Conservation (phyloP, 2,797 vertebrate genomes). For the Sebastes umbrosus region DNA sequence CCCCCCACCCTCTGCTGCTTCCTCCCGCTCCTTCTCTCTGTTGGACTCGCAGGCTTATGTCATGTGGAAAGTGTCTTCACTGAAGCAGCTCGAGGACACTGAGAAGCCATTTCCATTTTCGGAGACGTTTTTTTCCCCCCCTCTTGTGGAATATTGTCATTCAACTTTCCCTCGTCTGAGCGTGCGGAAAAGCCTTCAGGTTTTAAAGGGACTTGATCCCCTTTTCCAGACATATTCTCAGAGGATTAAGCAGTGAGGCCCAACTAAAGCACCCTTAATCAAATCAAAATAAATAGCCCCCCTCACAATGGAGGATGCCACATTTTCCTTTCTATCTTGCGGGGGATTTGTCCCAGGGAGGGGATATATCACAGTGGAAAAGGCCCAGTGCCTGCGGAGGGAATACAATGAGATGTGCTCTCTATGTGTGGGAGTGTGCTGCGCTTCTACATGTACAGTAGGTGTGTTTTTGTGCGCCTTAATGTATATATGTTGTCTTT, state of each 20-base stretch:
- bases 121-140: conserved; percentile 33
- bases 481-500: conserved; percentile 58
- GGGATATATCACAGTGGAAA: conserved; percentile 54
- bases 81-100: conserved; percentile 76
- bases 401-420: conserved; percentile 26
- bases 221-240: conserved; percentile 86
- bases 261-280: conserved; percentile 83
- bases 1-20: conserved; percentile 45
- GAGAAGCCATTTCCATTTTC: conserved; percentile 78
- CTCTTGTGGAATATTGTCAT: conserved; percentile 73
- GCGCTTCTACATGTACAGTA: conserved; percentile 18
- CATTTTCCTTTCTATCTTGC: conserved; percentile 76
- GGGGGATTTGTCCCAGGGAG: conserved; percentile 74
- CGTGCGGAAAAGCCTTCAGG: conserved; percentile 77
- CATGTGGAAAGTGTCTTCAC: conserved; percentile 75
- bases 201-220: conserved; percentile 83
- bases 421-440: conserved; percentile 23
- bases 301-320: conserved; percentile 74
- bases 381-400: conserved; percentile 45
- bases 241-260: conserved; percentile 81
- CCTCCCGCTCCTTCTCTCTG: conserved; percentile 34
- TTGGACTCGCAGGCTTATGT: conserved; percentile 69
- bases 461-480: conserved; percentile 18
- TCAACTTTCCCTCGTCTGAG: conserved; percentile 68
- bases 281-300: conserved; percentile 85